Conservation (phyloP, 2,113 vertebrate genomes). For the Oxyura jamaicensis region DNA sequence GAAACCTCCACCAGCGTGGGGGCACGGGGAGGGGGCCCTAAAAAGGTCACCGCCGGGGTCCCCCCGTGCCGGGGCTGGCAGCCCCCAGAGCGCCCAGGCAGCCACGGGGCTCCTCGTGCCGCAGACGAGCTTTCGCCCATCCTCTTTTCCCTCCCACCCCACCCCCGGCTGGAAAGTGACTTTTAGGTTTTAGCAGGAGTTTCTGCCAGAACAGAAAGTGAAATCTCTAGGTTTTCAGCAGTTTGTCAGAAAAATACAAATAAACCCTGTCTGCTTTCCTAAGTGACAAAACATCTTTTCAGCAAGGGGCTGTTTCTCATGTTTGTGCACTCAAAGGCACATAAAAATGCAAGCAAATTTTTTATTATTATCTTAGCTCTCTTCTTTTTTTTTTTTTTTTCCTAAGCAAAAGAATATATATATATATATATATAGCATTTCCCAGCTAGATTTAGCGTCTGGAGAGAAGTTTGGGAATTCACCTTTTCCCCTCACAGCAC, state of each 20-base stretch:
- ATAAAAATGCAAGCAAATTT: background rate
- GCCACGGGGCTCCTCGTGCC: background rate
- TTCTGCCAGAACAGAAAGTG: background rate
- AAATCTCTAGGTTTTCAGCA: background rate
- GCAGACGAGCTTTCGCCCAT: accelerated
- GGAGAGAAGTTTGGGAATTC: background rate
- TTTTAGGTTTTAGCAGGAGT: background rate
- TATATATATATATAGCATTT: background rate
- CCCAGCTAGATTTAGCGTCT: background rate
- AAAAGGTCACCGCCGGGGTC: accelerated
- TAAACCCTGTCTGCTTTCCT: background rate
- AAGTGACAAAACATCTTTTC: background rate
- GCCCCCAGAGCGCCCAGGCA: background rate
- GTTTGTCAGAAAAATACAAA: background rate
- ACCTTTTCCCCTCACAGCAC: background rate
- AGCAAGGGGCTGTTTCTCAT: background rate
- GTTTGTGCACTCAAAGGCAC: background rate
- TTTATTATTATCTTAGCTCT: background rate
- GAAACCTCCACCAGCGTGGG: background rate
- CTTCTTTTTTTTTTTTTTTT: background rate
- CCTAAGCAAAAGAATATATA: background rate
- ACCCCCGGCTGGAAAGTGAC: background rate
- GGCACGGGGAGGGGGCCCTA: background rate
- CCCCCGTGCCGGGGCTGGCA: accelerated
- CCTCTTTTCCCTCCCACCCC: background rate